Conservation (phyloP, 1,140 invertebrate species). For the Dendroctonus ponderosae region DNA sequence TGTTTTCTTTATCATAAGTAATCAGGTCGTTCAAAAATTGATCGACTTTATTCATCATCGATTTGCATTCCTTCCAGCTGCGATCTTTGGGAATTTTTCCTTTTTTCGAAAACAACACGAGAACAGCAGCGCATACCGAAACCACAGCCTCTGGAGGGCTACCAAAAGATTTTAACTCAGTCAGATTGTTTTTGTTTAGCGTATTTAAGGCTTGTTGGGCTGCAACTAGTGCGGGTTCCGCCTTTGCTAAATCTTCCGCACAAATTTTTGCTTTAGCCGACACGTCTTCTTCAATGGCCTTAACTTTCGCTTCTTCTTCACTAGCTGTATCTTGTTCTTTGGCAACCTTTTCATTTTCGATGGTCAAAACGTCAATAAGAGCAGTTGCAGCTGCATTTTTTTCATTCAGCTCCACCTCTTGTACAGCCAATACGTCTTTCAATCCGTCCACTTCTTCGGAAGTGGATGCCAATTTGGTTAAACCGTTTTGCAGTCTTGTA, state of each 20-base stretch:
- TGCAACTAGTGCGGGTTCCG: constrained; percentile 85
- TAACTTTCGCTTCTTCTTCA: constrained; percentile 88
- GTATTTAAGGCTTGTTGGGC: constrained; percentile 90
- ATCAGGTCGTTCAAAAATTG: constrained; percentile 81
- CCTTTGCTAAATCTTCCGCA: constrained; percentile 84
- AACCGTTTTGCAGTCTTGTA: constrained; percentile 79
- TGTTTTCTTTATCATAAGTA: constrained; percentile 93
- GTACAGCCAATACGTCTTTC: constrained; percentile 70
- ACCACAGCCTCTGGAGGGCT: constrained; percentile 78
- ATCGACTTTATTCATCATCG: constrained; percentile 81
- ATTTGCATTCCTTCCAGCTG: constrained; percentile 90
- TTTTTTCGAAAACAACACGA: constrained; percentile 79
- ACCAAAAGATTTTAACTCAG: constrained; percentile 92
- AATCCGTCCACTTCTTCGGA: constrained; percentile 63
- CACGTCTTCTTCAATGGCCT: constrained; percentile 84
- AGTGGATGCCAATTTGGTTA: constrained; percentile 82
- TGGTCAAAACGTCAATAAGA: constrained; percentile 84
- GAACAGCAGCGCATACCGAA: constrained; percentile 82
- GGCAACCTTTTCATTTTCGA: constrained; percentile 86
- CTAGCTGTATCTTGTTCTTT: constrained; percentile 79
- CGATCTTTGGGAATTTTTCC: constrained; percentile 90
- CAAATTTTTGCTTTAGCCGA: constrained; percentile 81
- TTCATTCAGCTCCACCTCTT: constrained; percentile 83
- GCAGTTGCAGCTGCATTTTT: constrained; percentile 90
- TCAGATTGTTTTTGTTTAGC: constrained; percentile 89